Evolutionary conservation across 53 echinoderm and acorn worm species (phyloP), one percentile per base, ranked within the genome.

Genomic region (Hippasteria phrygiana): DNA sequence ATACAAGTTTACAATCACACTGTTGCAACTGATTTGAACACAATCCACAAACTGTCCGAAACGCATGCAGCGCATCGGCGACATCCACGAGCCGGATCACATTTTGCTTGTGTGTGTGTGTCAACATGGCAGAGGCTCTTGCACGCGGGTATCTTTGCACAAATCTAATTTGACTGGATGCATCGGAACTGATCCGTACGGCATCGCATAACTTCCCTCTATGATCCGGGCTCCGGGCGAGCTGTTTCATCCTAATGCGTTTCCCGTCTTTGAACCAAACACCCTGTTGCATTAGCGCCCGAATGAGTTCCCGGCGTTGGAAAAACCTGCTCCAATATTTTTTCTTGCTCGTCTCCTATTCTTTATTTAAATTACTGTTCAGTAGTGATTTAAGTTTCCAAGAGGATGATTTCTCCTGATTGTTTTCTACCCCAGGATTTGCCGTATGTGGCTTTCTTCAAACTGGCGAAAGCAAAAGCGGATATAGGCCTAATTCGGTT

Each of bases 161-260:
- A 64, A 82, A 82, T 82, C 82, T 43, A 82, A 82, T 82, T 82
- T 82, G 18, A 27, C 55, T 46, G 82, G 66, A 43, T 46, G 82
- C 34, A 7, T 82, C 65, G 82, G 64, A 82, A 82, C 27, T 29
- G 82, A 82, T 82, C 82, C 82, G 20, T 1, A 18, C 26, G 45
- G 65, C 82, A 82, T 66, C 82, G 28, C 20, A 64, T 82, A 66
- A 65, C 66, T 14, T 17, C 66, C 17, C 14, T 10, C 18, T 18
- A 65, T 73, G 82, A 82, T 82, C 66, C 82, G 14, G 11, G 65
- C 82, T 45, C 8, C 20, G 31, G 66, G 82, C 66, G 29, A 12
- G 14, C 29, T 65, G 64, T 65, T 65, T 66, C 43, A 31, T 22
- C 32, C 17, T 65, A 32, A 65, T 43, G 46, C 28, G 45, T 42